Conservation (phyloP, 2,888 invertebrate genomes). For the Ectemnius cavifrons region DNA sequence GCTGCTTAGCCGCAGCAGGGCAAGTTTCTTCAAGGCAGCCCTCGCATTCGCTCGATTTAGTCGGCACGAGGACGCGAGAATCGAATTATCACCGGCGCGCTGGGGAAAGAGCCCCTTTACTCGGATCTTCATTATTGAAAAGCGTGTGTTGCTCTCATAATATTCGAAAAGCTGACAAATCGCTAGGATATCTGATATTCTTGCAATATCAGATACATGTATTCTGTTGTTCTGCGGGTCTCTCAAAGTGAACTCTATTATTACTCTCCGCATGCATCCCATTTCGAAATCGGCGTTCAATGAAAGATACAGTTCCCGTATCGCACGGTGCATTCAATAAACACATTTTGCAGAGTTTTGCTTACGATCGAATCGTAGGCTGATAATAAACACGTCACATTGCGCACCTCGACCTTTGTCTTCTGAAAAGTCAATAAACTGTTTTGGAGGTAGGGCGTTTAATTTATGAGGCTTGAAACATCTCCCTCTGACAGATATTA, state of each 20-base stretch:
- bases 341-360: constrained; percentile 17
- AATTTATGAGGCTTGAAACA: constrained; percentile 21
- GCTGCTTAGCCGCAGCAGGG: constrained; percentile 24
- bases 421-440: constrained; percentile 36
- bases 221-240: too few relatives aligned
- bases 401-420: constrained; percentile 5
- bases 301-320: constrained; percentile 25
- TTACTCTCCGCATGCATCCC: too few relatives aligned
- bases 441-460: constrained; percentile 10
- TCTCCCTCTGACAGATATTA: constrained; percentile 14
- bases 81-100: constrained; percentile 29
- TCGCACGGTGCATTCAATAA: constrained; percentile 1
- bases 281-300: too few relatives aligned
- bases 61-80: constrained; percentile 21
- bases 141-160: background rate
- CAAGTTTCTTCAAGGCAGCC: background rate
- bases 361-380: constrained; percentile 29
- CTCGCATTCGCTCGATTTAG: constrained; percentile 10
- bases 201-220: too few relatives aligned
- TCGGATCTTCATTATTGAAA: background rate
- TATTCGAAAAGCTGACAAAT: background rate
- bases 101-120: background rate
- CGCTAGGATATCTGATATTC: background rate
- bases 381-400: constrained; percentile 20
- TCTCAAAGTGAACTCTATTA: too few relatives aligned